Base-by-base conservation (phyloP, 2,113 vertebrate genomes). In the Pantherophis guttatus region DNA sequence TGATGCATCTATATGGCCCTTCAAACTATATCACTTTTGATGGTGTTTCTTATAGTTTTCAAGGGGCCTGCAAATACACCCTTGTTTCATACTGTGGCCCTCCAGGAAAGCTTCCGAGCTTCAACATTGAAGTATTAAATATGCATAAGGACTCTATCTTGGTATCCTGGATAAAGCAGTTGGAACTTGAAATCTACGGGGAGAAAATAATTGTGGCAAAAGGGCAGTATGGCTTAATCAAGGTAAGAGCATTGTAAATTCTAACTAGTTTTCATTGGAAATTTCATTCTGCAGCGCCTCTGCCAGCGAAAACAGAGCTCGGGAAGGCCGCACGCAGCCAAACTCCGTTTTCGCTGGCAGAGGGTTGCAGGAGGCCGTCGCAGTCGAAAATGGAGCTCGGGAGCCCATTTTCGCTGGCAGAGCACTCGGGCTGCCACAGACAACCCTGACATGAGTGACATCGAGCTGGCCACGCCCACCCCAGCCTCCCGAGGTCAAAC, bases 11-110 rank as follows among this genome's bases (percentile, higher is more conserved):
- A 24, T 96, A 94, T 0, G 94, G 95, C 12, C 92, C 94, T 0
- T 96, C 95, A 3, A 96, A 95, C 44, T 97, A 97, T 58, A 58
- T 91, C 3, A 98, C 96, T 0, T 98, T 98, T 95, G 96, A 97
- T 90, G 96, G 97, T 65, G 44, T 95, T 55, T 58, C 17, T 1
- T 97, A 93, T 89, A 93, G 95, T 9, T 97, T 97, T 88, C 90
- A 88, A 81, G 97, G 97, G 1, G 96, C 96, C 0, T 97, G 98
- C 95, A 75, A 0, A 62, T 9, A 97, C 52, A 95, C 59, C 0
- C 96, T 97, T n/a, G 85, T 96, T 39, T 96, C 54, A 90, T 96
- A 97, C 0, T 96, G 95, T 88, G 94, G 86, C 19, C 57, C 81
- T 3, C 70, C 62, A 29, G 97, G 96, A 3, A 9, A 29, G 19